Conservation (phyloP, 2,888 invertebrate genomes). For the Aphrophora alni region DNA sequence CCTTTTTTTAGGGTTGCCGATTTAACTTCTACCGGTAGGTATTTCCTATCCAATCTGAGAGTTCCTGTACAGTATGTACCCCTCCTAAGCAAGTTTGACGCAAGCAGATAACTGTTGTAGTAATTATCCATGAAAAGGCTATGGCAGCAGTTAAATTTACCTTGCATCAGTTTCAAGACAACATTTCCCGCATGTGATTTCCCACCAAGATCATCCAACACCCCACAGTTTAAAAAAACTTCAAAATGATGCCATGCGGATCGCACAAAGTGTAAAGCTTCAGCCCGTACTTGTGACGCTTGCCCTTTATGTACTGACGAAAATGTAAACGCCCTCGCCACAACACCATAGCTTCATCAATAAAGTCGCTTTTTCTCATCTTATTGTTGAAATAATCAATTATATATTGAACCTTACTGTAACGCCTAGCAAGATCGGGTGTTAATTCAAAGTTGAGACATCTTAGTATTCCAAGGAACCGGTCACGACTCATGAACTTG, state of each 20-base stretch:
- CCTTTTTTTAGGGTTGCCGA: neutral
- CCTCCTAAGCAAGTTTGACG: too few species aligned
- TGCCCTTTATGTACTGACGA: too few species aligned
- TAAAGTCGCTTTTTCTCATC: neutral
- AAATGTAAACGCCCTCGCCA: too few species aligned
- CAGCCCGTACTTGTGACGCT: neutral
- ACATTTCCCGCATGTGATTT: constrained; percentile 20
- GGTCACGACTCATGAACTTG: constrained; percentile 22
- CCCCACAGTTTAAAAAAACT: constrained; percentile 14
- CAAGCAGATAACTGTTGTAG: too few species aligned
- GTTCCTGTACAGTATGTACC: too few species aligned
- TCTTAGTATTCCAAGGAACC: neutral
- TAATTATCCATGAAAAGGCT: neutral
- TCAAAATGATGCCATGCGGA: constrained; percentile 9
- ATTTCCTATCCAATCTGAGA: too few species aligned
- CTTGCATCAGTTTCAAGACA: constrained; percentile 10
- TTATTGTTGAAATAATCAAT: constrained; percentile 10
- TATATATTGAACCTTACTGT: constrained; percentile 7
- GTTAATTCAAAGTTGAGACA: constrained; percentile 7
- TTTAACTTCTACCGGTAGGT: constrained; percentile 7
- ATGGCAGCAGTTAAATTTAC: neutral
- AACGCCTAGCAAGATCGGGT: neutral
- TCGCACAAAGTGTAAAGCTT: constrained; percentile 12
- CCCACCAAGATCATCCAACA: constrained; percentile 16
- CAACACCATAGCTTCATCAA: constrained; percentile 22